Base-by-base conservation (phyloP, 2,797 vertebrate genomes). In the Allobates femoralis region DNA sequence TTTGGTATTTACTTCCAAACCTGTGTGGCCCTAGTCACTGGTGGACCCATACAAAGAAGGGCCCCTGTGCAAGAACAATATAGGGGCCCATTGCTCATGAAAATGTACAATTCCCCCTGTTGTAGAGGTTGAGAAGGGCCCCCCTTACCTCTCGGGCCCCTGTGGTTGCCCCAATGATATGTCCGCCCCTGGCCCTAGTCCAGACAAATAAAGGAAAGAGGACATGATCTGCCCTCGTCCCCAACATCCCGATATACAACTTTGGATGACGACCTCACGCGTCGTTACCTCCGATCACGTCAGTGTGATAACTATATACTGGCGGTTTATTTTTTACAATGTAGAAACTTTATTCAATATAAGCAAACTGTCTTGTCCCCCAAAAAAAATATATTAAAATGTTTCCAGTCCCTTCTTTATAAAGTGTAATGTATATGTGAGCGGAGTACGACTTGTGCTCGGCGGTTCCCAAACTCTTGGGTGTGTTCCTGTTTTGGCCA, bases 401-500 rank as follows among this genome's bases (percentile, higher is more conserved):
- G 16, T 18, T 5, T 12, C 26, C 14, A 10, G 18, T 37, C 5
- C 19, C 7, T 7, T 28, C 10, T 19, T 56, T 53, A 6, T 28
- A 21, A 11, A 51, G 60, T 51, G 26, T 53, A 67, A 14, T 32
- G 79, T 50, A 34, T 15, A 67, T 21, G 28, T 56, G 30, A 71
- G 21, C 19, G 32, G 66, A 41, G 66, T 5, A 10, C 3, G 30
- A 11, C 32, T 56, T 58, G 66, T 50, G 51, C 75, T 69, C n/a
- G 2, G n/a, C 66, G 32, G n/a, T 8, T 53, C 23, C 66, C 66
- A 85, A 32, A 64, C 67, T 62, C 51, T 58, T 81, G 85, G 85
- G 85, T 75, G 85, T 86, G 85, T 75, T 60, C 85, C 64, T 81
- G 58, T 53, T 64, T 58, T 53, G 58, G 58, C 55, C 78, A 81